These are phyloP conservation scores for Desoria tigrina DNA, from an alignment of 2,888 invertebrate genomes.

Conservation along the genomic window DNA sequence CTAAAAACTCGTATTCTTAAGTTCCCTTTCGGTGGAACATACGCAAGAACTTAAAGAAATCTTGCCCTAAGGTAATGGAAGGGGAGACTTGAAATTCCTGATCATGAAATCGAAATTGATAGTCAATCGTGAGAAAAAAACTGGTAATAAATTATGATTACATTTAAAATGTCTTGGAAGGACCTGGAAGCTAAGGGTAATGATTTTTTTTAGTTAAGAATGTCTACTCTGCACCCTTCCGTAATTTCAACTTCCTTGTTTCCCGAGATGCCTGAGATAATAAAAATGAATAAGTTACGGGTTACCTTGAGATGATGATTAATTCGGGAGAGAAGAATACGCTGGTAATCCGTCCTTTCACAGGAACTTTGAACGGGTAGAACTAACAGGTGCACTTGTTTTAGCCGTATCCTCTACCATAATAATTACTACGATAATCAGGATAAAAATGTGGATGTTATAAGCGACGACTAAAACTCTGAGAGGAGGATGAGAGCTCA, in stretches of 20 bases:
- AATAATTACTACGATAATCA: too few species aligned
- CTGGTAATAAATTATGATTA: slow-evolving; percentile 13
- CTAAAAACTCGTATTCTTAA: too few species aligned
- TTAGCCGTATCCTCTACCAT: background rate
- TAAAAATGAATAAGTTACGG: too few species aligned
- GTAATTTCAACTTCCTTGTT: background rate
- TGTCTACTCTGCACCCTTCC: background rate
- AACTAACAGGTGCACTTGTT: background rate
- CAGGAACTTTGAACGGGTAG: too few species aligned
- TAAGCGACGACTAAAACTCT: background rate
- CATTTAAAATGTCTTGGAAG: background rate
- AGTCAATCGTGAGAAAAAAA: background rate
- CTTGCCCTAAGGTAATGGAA: slow-evolving; percentile 17
- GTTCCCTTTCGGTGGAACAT: too few species aligned
- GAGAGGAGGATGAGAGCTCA: slow-evolving; percentile 8
- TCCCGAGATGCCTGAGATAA: background rate
- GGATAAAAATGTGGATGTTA: too few species aligned
- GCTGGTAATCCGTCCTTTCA: too few species aligned
- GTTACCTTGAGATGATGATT: too few species aligned
- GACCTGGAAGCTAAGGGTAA: too few species aligned
- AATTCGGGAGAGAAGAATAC: too few species aligned
- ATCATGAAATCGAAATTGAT: slow-evolving; percentile 19
- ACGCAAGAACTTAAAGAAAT: too few species aligned
- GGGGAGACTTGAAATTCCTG: slow-evolving; percentile 7
- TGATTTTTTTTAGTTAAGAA: slow-evolving; percentile 1